Base-by-base conservation (phyloP, 1,140 invertebrate genomes). In the Saccostrea echinata region DNA sequence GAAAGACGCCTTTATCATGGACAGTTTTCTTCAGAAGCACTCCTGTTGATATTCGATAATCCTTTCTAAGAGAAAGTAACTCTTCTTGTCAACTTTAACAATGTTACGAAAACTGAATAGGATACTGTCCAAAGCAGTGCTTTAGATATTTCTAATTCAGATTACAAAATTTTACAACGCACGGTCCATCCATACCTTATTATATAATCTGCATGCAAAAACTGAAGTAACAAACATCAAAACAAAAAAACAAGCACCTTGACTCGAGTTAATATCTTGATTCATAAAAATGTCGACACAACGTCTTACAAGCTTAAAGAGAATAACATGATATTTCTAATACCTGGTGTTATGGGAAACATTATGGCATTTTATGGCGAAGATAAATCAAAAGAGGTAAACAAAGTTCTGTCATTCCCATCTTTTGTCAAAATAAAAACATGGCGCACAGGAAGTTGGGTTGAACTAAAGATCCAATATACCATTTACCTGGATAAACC, bases 341-440 rank as follows among this genome's bases (percentile, higher is more conserved):
- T 76, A 76, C 68, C 68, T 76, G 68, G 68, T 76, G 68, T 27
- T 30, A 76, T 76, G 16, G 68, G 68, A 76, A 76, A 76, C 68
- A 76, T 76, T 76, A 76, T 76, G 68, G 27, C 68, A 76, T 76
- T 27, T 76, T 76, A 76, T 76, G 68, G 27, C 27, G 27, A 76
- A 30, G 68, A 27, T 76, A 76, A 76, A 76, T 76, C 68, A 76
- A 27, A 33, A 76, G 68, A 76, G 24, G 68, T 76, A 76, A 76
- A 76, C 68, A 76, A 76, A 76, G 27, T 76, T 76, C 68, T 76
- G 68, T 76, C 68, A 76, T 76, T 76, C 33, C 30, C 68, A 76
- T 76, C 68, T 76, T 76, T 76, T 76, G 68, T 76, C 68, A 76
- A 76, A 76, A 76, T 16, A 76, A 61, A 76, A 76, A 76, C 30